Base-by-base conservation (phyloP, 2,888 invertebrate genomes). In the Tipula vernalis region DNA sequence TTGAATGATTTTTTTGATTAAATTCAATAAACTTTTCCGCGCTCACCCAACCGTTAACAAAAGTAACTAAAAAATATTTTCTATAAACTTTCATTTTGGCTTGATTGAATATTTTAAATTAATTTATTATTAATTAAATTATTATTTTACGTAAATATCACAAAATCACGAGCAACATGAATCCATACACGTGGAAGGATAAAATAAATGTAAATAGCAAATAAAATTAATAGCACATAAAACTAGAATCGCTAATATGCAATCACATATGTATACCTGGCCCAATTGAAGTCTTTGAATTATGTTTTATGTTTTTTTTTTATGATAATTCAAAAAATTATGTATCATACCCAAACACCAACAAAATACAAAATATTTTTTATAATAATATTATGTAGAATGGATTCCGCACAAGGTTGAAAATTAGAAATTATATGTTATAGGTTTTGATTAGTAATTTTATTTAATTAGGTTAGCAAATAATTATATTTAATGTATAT, bases 231-330 rank as follows among this genome's bases (percentile, higher is more conserved):
- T 92, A 87, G 91, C 90, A 90, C 91, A 91, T 88, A 92, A 90
- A 88, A 91, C 89, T 88, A 91, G 88, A 89, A 92, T 90, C 89
- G 91, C 91, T 89, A 92, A 89, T 88, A 92, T 89, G 89, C 91
- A 90, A 90, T 92, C 92, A 90, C 91, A 91, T 90, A 91, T 91
- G 89, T 90, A 89, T 92, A 92, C 92, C 92, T 92, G 91, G 89
- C 91, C 92, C 89, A 91, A 90, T 89, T 91, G 91, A 89, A 91
- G 90, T 89, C 91, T 91, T 89, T 87, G 86, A 83, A 28, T 86
- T 42, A 85, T 85, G 41, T 0, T 84, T 28, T n/a, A 39, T 10
- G 36, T 3, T 83, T 15, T 71, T 28, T 3, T 83, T 85, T 85
- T 36, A 85, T 42, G 36, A 18, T 85, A 85, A 42, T 85, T 85